Evolutionary conservation across 2,888 invertebrate genomes (phyloP), one percentile per base, ranked within the genome.

Genomic region (Platycnemis pennipes): DNA sequence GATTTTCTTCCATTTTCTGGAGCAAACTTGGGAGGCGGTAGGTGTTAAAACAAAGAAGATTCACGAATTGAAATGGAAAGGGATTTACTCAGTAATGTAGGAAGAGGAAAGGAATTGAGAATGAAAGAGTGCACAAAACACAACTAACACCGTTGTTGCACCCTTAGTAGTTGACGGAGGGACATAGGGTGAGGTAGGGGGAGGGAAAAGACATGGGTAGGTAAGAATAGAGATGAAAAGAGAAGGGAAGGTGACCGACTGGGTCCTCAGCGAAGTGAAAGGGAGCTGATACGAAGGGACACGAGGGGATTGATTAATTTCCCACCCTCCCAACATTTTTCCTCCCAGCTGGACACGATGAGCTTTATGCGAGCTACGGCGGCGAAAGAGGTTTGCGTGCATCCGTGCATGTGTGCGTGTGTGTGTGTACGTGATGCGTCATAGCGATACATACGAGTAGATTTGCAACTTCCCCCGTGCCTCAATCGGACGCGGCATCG

Each of bases 371-470:
- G 49, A n/a, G 91, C 44, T 22, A 22, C 87, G 87, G 46, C 46
- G 0, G n/a, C n/a, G n/a, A n/a, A n/a, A n/a, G n/a, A n/a, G n/a
- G n/a, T n/a, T n/a, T n/a, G n/a, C n/a, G n/a, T n/a, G n/a, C n/a
- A n/a, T n/a, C n/a, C n/a, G n/a, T n/a, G n/a, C n/a, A n/a, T n/a
- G n/a, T n/a, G 87, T n/a, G 19, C 87, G 91, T 69, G 69, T 44
- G 13, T 44, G 46, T 11, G 45, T 26, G 63, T 69, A 69, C 91
- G 44, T 69, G 26, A 63, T 63, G 91, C 63, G 91, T 91, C 91
- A 69, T 69, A 19, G 42, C 89, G 42, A 89, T 63, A 56, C 46
- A 86, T 31, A 53, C 22, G 46, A 16, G 56, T 56, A 89, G 37
- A 63, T 56, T 26, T 91, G 63, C 91, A 42, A 87, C 87, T 46